Percentiles rank a stretch among this genome's conserved stretches.
Conservation (phyloP, 2,888 invertebrate genomes). For the Pterostichus madidus region DNA sequence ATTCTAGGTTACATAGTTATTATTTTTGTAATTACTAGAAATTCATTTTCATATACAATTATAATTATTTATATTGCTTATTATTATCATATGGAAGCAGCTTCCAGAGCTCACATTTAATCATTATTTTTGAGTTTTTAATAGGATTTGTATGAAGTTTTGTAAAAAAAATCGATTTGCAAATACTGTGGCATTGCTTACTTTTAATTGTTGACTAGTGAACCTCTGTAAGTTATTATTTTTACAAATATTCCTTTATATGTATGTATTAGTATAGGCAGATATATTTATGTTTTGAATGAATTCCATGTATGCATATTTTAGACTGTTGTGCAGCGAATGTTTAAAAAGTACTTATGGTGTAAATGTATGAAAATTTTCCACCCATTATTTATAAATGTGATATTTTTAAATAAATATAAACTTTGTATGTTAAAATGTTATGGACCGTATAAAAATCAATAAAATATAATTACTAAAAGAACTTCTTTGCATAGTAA, state of each 20-base stretch:
- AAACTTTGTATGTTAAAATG: conserved; percentile 63
- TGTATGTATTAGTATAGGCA: conserved; percentile 2
- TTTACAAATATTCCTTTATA: conserved; percentile 18
- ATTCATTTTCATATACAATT: conserved; percentile 52
- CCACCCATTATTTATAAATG: conserved; percentile 66
- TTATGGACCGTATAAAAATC: conserved; percentile 53
- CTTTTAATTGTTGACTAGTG: conserved; percentile 29
- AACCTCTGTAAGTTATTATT: conserved; percentile 2
- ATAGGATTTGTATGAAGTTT: not conserved
- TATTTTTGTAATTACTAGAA: conserved; percentile 20
- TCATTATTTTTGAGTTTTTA: no score
- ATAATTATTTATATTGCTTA: conserved; percentile 26
- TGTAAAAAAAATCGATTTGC: conserved; percentile 41
- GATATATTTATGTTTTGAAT: conserved; percentile 21
- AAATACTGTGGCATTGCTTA: conserved; percentile 40
- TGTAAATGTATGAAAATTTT: conserved; percentile 51
- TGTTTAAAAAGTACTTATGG: conserved; percentile 54
- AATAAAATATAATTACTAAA: conserved; percentile 34
- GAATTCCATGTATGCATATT: conserved; percentile 12
- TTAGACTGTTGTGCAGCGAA: conserved; percentile 47
- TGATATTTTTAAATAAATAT: conserved; percentile 66
- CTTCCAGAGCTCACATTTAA: no score
- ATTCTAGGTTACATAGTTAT: conserved; percentile 15
- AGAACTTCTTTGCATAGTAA: not conserved
- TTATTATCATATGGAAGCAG: not conserved